Percentiles rank a stretch among this genome's conserved stretches.
These are phyloP conservation scores for Sarcophaga peregrina DNA, from an alignment of 1,140 invertebrate genomes.

Conservation along the genomic window DNA sequence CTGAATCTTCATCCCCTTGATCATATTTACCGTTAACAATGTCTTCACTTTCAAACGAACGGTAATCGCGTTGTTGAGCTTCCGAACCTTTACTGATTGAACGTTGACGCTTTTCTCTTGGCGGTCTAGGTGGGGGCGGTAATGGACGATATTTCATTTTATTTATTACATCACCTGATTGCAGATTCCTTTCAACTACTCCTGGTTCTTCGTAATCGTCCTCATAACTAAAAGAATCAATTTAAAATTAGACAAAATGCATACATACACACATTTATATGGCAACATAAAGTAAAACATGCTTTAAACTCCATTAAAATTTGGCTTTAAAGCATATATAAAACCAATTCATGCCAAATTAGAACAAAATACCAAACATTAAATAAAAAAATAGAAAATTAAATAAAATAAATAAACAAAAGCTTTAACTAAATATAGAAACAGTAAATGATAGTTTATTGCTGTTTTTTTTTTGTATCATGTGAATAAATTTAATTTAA, in stretches of 20 bases:
- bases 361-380: constrained; percentile 10
- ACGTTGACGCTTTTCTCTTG: constrained; percentile 71
- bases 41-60: constrained; percentile 47
- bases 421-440: constrained; percentile 30
- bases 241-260: background rate
- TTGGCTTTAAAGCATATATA: background rate
- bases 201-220: constrained; percentile 63
- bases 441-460: background rate
- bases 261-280: background rate
- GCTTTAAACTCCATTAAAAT: background rate
- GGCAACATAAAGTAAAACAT: too few species aligned
- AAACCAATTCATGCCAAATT: constrained; percentile 6
- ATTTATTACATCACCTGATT: constrained; percentile 77
- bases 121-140: constrained; percentile 83
- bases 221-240: constrained; percentile 47
- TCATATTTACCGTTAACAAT: constrained; percentile 55
- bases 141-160: constrained; percentile 84
- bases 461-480: background rate
- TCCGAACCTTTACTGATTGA: constrained; percentile 51
- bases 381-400: background rate
- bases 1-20: constrained; percentile 37
- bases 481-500: background rate
- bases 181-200: constrained; percentile 69
- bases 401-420: constrained; percentile 21
- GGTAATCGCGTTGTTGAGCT: constrained; percentile 45